phyloP scores from a whole-genome alignment of 1,140 invertebrate species.

The Brachionus asplanchnoidis region DNA sequence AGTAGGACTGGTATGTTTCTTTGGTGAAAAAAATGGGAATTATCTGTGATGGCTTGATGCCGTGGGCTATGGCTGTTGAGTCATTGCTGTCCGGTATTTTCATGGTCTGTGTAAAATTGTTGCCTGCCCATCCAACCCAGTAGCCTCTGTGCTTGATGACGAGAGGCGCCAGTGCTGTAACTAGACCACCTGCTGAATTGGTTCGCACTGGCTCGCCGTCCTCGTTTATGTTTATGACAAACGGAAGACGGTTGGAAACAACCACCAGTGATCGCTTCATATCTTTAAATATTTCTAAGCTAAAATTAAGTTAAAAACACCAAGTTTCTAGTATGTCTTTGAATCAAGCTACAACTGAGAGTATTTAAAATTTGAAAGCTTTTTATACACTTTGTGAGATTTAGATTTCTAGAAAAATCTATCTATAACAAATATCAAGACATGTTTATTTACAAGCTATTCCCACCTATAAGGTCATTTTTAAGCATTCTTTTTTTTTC shows the following conservation, averaged over 20 bases:
- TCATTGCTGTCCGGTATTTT: constrained; percentile 78
- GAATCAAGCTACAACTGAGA: neutral
- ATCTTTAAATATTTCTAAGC: neutral
- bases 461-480: neutral
- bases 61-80: constrained; percentile 71
- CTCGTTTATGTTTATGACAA: constrained; percentile 1
- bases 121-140: constrained; percentile 84
- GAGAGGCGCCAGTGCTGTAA: constrained; percentile 80
- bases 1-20: constrained; percentile 73
- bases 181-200: constrained; percentile 65
- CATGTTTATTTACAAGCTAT: neutral
- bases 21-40: constrained; percentile 72
- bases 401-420: neutral
- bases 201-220: neutral
- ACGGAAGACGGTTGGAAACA: constrained; percentile 37
- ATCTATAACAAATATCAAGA: neutral
- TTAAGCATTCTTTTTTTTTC: neutral
- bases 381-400: neutral
- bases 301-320: neutral
- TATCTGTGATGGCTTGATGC: constrained; percentile 70
- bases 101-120: constrained; percentile 62
- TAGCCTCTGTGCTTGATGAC: constrained; percentile 74
- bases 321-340: neutral
- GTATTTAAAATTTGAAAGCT: neutral
- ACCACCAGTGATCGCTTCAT: constrained; percentile 17